Evolutionary conservation across 2,797 vertebrate species (phyloP), one percentile per base, ranked within the genome.

Genomic region (Tragopan temminckii): DNA sequence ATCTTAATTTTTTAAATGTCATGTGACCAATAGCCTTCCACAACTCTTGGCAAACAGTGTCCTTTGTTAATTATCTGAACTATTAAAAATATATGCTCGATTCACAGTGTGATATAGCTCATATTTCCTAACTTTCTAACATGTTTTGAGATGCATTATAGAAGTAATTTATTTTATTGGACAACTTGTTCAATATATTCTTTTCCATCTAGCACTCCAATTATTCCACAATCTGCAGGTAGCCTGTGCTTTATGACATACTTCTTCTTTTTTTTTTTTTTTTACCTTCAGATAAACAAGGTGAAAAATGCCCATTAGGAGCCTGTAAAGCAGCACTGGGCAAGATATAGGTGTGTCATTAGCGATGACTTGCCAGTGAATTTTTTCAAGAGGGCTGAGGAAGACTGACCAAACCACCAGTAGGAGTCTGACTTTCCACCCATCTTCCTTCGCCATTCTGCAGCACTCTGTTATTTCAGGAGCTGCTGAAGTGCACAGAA

Each of bases 401-500:
- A 82, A 27, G 85, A 79, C 40, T 92, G 91, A 94, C 86, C 92
- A 94, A 90, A 86, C 75, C 89, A 85, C 19, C 2, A 20, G 62
- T 72, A 90, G 80, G 79, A 88, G 88, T 92, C 70, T 93, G 77
- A 95, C 93, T 94, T 96, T 85, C 61, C 86, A 57, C 86, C 95
- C 12, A 2, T 66, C 74, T 85, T 95, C 85, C 72, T 57, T 95
- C 82, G 85, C 45, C 5, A 7, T 83, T 96, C 90, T 92, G 83
- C 69, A 92, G 93, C 69, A 9, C 88, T 74, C 79, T 95, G 80
- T 96, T 96, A 95, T 96, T 97, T 97, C 92, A 96, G 94, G 90
- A 97, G 93, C 94, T 89, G 82, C 89, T 89, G 86, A 89, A 91
- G 90, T 84, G 52, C 53, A 20, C 7, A 43, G 72, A 93, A 96